Percentiles rank a stretch among this genome's conserved stretches.
phyloP scores from a whole-genome alignment of 1,140 invertebrate genomes.

The Drosophila dunni region DNA sequence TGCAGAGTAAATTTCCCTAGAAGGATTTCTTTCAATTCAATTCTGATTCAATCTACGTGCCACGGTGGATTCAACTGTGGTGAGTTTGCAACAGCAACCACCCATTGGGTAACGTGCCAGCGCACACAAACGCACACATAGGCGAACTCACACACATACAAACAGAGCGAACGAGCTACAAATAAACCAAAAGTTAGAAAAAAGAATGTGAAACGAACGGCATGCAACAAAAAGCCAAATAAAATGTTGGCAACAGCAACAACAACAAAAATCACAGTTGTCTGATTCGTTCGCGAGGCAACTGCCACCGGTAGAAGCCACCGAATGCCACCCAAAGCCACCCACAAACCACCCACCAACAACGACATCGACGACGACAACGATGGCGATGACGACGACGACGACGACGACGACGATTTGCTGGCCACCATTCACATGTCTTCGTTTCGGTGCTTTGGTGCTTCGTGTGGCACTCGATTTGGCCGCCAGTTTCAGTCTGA shows the following conservation, averaged over 20 bases:
- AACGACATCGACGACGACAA: slow-evolving; percentile 4
- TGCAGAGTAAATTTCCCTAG: slow-evolving; percentile 69
- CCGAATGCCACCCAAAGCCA: slow-evolving; percentile 17
- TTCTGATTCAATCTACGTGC: slow-evolving; percentile 45
- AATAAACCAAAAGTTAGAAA: slow-evolving; percentile 66
- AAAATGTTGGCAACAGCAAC: slow-evolving; percentile 75
- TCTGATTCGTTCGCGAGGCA: slow-evolving; percentile 83
- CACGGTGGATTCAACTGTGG: slow-evolving; percentile 51
- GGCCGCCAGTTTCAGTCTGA: slow-evolving; percentile 57
- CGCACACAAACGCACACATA: slow-evolving; percentile 44
- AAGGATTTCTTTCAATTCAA: slow-evolving; percentile 51
- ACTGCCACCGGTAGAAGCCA: slow-evolving; percentile 50
- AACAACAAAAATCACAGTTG: slow-evolving; percentile 82
- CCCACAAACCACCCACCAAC: slow-evolving; percentile 32
- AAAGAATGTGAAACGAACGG: slow-evolving; percentile 60
- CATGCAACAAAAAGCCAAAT: slow-evolving; percentile 76
- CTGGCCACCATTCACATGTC: slow-evolving; percentile 44
- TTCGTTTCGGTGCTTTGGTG: slow-evolving; percentile 46
- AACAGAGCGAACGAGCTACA: slow-evolving; percentile 9
- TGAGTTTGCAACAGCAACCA: slow-evolving; percentile 64
- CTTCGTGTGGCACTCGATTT: slow-evolving; percentile 44
- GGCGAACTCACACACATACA: slow-evolving; percentile 30
- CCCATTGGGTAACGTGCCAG: slow-evolving; percentile 65
- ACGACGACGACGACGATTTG: slow-evolving; percentile 61
- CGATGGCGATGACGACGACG: slow-evolving; percentile 22